Base-by-base conservation (phyloP, 35 echinoderm and acorn worm species). In the Lytechinus variegatus region DNA sequence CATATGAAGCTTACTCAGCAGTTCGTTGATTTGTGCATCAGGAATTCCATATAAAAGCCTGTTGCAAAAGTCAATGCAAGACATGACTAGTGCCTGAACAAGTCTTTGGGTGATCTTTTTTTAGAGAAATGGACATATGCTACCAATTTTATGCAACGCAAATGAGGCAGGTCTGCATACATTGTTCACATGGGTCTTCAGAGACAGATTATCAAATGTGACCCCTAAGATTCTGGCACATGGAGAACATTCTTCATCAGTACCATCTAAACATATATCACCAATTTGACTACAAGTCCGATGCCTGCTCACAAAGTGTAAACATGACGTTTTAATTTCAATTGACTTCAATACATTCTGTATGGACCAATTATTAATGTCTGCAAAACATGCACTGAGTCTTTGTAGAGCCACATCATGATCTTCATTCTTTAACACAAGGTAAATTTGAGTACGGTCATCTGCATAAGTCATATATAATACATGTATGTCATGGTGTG, bases 1-100 rank as follows among this genome's bases (percentile, higher is more conserved):
- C 33, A 44, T 44, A 2, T 44, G 33, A 44, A 44, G 2, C 33
- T 44, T 2, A 1, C 3, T 4, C 56, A 58, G 56, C 56, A 58
- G 33, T 44, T 44, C 2, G 33, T 44, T 44, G 2, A 44, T 44
- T 44, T 44, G 33, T 44, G 33, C 33, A 44, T 44, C 33, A 44
- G 33, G 33, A 44, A 44, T 0, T 1, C 33, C 33, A 44, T 44
- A 44, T 44, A 44, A 87, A 51, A 87, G 86, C 1, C 86, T 87
- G 86, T 87, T 87, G 86, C 86, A 87, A 87, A 87, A 87, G 86
- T 87, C 86, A n/a, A n/a, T n/a, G 86, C n/a, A n/a, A 87, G 86
- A 5, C 86, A 87, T 87, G 16, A 87, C 86, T 7, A 87, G 86
- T 87, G 86, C 86, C 86, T 87, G 86, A 87, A 51, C 86, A 5